phyloP scores from a whole-genome alignment of 1,140 invertebrate genomes.

The Dendrolimus kikuchii region DNA sequence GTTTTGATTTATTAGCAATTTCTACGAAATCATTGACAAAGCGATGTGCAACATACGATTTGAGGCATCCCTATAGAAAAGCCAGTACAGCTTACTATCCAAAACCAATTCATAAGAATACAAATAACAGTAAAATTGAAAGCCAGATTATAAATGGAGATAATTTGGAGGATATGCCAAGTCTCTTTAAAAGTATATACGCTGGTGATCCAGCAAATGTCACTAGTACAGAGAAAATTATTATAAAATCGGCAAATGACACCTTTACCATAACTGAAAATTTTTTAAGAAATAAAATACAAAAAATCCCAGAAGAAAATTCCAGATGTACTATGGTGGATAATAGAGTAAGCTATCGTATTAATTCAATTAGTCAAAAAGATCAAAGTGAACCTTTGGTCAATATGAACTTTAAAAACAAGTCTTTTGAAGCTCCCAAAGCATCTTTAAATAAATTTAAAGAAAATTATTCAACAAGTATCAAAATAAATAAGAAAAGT shows the following conservation, averaged over 20 bases:
- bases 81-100: conserved; percentile 14
- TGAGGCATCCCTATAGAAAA: conserved; percentile 12
- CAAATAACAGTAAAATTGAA: background rate
- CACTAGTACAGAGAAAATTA: conserved; percentile 12
- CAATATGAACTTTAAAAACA: conserved; percentile 18
- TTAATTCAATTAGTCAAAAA: conserved; percentile 4
- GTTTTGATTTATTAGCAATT: conserved; percentile 33
- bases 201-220: conserved; percentile 16
- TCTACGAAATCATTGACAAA: conserved; percentile 36
- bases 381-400: conserved; percentile 13
- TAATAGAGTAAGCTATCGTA: conserved; percentile 1
- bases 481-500: background rate
- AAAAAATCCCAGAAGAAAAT: background rate
- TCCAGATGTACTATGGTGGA: too few relatives aligned
- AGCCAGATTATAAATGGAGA: conserved; percentile 5
- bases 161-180: conserved; percentile 18
- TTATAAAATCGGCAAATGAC: conserved; percentile 7
- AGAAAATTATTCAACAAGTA: background rate
- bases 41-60: conserved; percentile 23
- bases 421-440: conserved; percentile 11
- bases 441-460: background rate
- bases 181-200: conserved; percentile 27
- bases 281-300: background rate
- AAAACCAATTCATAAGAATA: conserved; percentile 18
- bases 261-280: conserved; percentile 22